Base-by-base conservation (phyloP, 2,797 vertebrate genomes). In the Chanos chanos region DNA sequence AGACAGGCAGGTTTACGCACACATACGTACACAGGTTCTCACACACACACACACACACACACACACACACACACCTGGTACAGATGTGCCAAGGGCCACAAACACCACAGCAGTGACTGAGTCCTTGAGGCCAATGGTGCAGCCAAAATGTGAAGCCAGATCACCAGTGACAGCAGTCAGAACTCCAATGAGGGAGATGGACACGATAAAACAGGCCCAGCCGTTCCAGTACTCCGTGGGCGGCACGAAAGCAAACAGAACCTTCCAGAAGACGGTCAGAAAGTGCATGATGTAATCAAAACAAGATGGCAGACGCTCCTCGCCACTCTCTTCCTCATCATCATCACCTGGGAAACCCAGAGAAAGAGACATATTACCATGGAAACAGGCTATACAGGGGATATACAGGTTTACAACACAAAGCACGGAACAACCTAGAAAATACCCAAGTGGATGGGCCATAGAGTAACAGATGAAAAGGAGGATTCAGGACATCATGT, bases 271-370 rank as follows among this genome's bases (percentile, higher is more conserved):
- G 52, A 94, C 92, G 0, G 92, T 93, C 83, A 94, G 85, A 84
- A 94, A 94, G 83, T 94, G 92, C 92, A 94, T 94, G 64, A 94
- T 94, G 87, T 94, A 94, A 71, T 94, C 92, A 18, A 92, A 94
- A 83, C 92, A 94, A 55, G 92, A 93, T 0, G 92, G 92, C 63
- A 94, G 70, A 4, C 90, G 89, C 22, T 94, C 92, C 65, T 93
- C 92, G 0, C 91, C 90, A 0, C 89, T 92, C 61, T 92, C 92
- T 33, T 94, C 92, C 37, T 94, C 92, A 6, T 94, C 91, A 0
- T 93, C 92, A 1, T 94, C 87, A 71, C 91, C 92, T 94, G 74
- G 64, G 49, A 49, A 55, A 63, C 22, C 39, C 40, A 52, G 27
- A n/a, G n/a, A n/a, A n/a, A n/a, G n/a, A n/a, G n/a, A n/a, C n/a